These are phyloP conservation scores for Lithobius niger DNA, from an alignment of 1,140 invertebrate genomes.

Conservation along the genomic window DNA sequence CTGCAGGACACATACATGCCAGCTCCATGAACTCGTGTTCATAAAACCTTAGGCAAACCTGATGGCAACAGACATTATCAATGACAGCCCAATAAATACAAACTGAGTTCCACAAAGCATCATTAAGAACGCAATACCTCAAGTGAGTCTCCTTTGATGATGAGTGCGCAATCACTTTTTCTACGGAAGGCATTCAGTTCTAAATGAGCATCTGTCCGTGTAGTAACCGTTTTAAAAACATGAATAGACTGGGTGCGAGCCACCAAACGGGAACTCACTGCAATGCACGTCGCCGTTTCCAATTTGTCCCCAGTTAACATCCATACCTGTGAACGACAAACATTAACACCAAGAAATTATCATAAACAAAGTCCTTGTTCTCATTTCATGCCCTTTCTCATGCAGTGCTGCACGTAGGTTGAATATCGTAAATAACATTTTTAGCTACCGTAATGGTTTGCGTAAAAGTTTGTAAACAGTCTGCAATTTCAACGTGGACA, in stretches of 20 bases:
- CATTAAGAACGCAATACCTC: conserved; percentile 44
- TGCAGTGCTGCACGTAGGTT: no score
- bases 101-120: neutral
- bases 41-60: conserved; percentile 80
- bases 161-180: conserved; percentile 73
- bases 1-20: conserved; percentile 79
- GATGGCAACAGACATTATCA: neutral
- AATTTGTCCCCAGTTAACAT: conserved; percentile 99
- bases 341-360: no score
- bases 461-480: no score
- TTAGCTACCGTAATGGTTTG: no score
- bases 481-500: no score
- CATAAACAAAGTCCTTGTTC: no score
- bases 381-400: no score
- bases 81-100: neutral
- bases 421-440: no score
- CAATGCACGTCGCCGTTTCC: conserved; percentile 97
- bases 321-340: conserved; percentile 61
- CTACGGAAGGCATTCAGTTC: conserved; percentile 80
- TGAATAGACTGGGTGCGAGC: conserved; percentile 60
- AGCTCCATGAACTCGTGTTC: conserved; percentile 91
- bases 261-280: conserved; percentile 79
- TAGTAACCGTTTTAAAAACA: conserved; percentile 58
- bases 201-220: conserved; percentile 73
- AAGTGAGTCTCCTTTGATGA: conserved; percentile 84